Conservation (phyloP, 2,888 invertebrate species). For the Entomobrya proxima region DNA sequence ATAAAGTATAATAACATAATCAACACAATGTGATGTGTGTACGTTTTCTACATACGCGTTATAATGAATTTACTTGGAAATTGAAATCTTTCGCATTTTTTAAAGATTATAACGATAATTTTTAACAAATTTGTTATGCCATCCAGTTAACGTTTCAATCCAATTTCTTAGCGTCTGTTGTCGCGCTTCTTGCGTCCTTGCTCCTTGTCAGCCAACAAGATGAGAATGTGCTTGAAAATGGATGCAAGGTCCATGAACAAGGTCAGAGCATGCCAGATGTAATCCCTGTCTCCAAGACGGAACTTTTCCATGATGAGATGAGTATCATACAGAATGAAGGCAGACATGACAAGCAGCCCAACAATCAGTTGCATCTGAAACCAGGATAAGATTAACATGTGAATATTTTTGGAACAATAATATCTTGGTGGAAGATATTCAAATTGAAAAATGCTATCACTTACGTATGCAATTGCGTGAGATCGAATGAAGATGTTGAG, state of each 20-base stretch:
- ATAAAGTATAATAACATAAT: not conserved
- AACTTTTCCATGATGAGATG: slow-evolving; percentile 94
- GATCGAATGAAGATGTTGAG: slow-evolving; percentile 93
- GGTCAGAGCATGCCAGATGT: slow-evolving; percentile 92
- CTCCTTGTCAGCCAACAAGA: slow-evolving; percentile 92
- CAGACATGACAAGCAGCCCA: slow-evolving; percentile 94
- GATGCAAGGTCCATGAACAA: slow-evolving; percentile 96
- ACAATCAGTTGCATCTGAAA: slow-evolving; percentile 88
- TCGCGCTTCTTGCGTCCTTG: slow-evolving; percentile 68
- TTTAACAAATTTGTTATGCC: not conserved
- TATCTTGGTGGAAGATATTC: not conserved
- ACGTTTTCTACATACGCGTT: not conserved
- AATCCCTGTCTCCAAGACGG: slow-evolving; percentile 93
- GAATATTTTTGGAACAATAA: not conserved
- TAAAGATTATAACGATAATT: slow-evolving; percentile 4
- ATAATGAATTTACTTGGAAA: slow-evolving; percentile 15
- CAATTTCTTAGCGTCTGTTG: slow-evolving; percentile 59
- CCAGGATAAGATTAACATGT: not conserved
- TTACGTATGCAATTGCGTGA: slow-evolving; percentile 86
- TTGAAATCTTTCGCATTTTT: slow-evolving; percentile 10
- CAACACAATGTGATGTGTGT: not conserved
- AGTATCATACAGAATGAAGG: slow-evolving; percentile 97
- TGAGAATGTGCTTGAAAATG: slow-evolving; percentile 92
- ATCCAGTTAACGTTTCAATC: not conserved
- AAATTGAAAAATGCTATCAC: slow-evolving; percentile 71